Base-by-base conservation (phyloP, 2,113 vertebrate genomes). In the Albula goreensis region DNA sequence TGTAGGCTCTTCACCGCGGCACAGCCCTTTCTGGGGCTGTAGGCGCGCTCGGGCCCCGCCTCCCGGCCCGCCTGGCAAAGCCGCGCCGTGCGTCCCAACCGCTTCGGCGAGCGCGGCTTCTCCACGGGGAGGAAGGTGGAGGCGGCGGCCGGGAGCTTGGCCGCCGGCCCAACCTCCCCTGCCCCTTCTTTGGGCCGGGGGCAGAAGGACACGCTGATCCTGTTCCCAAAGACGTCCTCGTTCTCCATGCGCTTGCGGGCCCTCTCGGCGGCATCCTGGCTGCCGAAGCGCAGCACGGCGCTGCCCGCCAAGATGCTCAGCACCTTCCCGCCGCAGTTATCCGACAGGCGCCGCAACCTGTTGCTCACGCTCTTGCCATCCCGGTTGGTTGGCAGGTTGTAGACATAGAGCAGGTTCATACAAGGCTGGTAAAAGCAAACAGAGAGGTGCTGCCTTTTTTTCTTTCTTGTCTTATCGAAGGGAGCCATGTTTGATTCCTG, bases 281-380 rank as follows among this genome's bases (percentile, higher is more conserved):
- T 99, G 86, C 97, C 89, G 87, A 99, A 99, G 41, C 98, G 97
- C 41, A 99, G 97, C 86, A 98, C 96, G 0, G 97, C 98, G 0
- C 95, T 94, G 94, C 97, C 96, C 41, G 97, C 96, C 3, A 97
- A 96, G 88, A 99, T 93, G 50, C 97, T 97, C 92, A 98, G 91
- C 90, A 99, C 98, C 91, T 99, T 99, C 85, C 98, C 98, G 0
- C 98, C 98, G 70, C 98, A 99, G 94, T 99, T 99, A 92, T 98
- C 97, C 25, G 98, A 99, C 90, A 99, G 93, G 86, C 98, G 98
- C 53, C 97, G 94, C 70, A 99, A 98, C 90, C 98, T 96, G 87
- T 97, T 96, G 92, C 96, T 97, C 93, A 99, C 92, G 50, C 97
- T 97, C 89, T 97, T 98, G 93, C 96, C 96, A 85, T 99, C 98